Conservation (phyloP, 1,140 invertebrate species). For the Drosophila fuyamai region DNA sequence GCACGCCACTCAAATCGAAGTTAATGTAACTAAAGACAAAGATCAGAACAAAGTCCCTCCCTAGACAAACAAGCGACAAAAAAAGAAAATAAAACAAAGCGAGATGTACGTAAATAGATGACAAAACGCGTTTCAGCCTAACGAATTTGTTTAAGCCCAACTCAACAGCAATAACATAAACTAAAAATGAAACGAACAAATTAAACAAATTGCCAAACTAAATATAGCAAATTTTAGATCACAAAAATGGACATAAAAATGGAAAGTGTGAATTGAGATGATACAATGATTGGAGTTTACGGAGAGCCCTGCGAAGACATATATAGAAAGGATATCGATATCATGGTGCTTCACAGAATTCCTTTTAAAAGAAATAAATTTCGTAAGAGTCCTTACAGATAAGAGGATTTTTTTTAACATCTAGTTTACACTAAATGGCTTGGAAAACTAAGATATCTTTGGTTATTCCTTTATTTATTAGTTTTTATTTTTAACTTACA, state of each 20-base stretch:
- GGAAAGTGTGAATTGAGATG: slow-evolving; percentile 6
- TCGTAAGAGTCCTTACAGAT: neutral
- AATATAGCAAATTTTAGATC: slow-evolving; percentile 44
- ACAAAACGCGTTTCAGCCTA: slow-evolving; percentile 73
- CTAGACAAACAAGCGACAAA: slow-evolving; percentile 40
- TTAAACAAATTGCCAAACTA: slow-evolving; percentile 69
- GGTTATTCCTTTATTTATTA: neutral
- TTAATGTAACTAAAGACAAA: slow-evolving; percentile 43
- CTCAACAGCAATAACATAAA: slow-evolving; percentile 58
- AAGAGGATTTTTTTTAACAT: neutral
- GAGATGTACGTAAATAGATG: slow-evolving; percentile 44
- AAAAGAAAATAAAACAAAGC: slow-evolving; percentile 25
- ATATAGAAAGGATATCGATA: slow-evolving; percentile 39
- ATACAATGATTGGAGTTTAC: slow-evolving; percentile 8
- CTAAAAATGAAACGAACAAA: slow-evolving; percentile 32
- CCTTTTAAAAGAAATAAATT: slow-evolving; percentile 37
- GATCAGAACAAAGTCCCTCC: slow-evolving; percentile 67
- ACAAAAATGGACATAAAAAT: slow-evolving; percentile 27
- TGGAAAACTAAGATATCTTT: neutral
- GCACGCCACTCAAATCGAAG: slow-evolving; percentile 54
- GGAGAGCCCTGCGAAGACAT: slow-evolving; percentile 13
- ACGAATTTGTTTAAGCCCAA: slow-evolving; percentile 74
- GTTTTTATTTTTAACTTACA: neutral
- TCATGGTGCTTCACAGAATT: slow-evolving; percentile 69
- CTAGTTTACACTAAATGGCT: neutral